Percentiles rank a stretch among this genome's conserved stretches.
Conservation (phyloP, 2,113 vertebrate genomes). For the Strix uralensis region DNA sequence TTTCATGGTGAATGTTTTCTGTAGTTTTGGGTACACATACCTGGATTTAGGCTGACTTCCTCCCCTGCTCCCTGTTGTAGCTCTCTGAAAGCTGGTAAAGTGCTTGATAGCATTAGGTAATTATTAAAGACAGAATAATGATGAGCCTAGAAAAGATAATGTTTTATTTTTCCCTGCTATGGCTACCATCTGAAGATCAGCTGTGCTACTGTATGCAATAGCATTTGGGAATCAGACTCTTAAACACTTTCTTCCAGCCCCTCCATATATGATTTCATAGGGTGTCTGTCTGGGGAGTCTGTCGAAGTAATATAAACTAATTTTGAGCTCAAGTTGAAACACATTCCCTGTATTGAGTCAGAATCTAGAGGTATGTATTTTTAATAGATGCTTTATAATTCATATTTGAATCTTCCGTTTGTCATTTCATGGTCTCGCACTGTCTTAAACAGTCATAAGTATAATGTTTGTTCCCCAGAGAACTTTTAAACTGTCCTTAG, state of each 20-base stretch:
- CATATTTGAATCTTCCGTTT: not conserved
- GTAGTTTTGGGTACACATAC: not conserved
- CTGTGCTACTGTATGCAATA: not conserved
- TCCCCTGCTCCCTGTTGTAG: not conserved
- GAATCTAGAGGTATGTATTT: not conserved
- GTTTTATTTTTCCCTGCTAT: not conserved
- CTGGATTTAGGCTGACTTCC: not conserved
- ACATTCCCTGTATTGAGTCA: not conserved
- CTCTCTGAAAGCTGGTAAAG: not conserved
- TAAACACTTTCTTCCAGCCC: accelerated
- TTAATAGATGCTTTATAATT: not conserved
- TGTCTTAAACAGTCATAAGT: not conserved
- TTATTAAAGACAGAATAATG: not conserved
- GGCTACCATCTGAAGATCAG: not conserved
- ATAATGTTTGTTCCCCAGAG: conserved; percentile 14
- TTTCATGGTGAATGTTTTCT: not conserved
- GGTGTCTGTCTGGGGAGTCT: not conserved
- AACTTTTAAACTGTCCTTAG: not conserved
- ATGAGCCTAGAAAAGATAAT: not conserved
- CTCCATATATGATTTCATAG: not conserved
- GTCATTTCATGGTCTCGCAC: not conserved
- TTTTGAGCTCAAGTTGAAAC: not conserved
- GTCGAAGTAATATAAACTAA: not conserved
- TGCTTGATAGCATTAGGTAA: not conserved
- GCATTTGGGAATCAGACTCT: not conserved